Base-by-base conservation (phyloP, 2,113 vertebrate species). In the Thinocorus orbignyianus region DNA sequence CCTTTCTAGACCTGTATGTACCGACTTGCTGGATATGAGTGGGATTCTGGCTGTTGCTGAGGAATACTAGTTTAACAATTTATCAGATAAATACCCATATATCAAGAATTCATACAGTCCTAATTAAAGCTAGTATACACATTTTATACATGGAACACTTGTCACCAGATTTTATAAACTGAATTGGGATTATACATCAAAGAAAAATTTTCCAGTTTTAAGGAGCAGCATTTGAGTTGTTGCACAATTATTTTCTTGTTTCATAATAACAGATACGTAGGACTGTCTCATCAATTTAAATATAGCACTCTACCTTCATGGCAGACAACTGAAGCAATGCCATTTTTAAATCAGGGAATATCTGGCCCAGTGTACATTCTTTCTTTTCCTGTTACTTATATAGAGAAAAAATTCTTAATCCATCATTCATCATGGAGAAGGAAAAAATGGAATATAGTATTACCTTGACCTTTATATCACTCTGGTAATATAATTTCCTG, bases 91-190 rank as follows among this genome's bases (percentile, higher is more conserved):
- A 81, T 73, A 69, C 18, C 19, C 6, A 14, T 64, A 31, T 26
- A 58, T 80, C 70, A 77, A 58, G 57, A 66, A 82, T 82, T 70
- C 35, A 31, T 55, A 44, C 8, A 64, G 18, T 30, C 25, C n/a
- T 92, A 96, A 97, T 96, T 95, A 95, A 94, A 92, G 86, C 11
- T 49, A 7, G 44, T 72, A 9, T 65, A 87, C 33, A 28, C 7
- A 39, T 69, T 95, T 91, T 65, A 28, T 84, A 15, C 28, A 26
- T 52, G 11, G 17, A 80, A 80, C 81, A 60, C 23, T 3, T 71
- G 25, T 80, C 73, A 83, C 19, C 26, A 78, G 20, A 58, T 92
- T 92, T 96, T 80, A 54, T 31, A 78, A 83, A 83, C 14, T 72
- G 54, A 76, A 58, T 41, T 51, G 2, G 14, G 19, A 60, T 71